Evolutionary conservation across 2,797 vertebrate species (phyloP).

Genomic region (Phataginus tetradactyla): DNA sequence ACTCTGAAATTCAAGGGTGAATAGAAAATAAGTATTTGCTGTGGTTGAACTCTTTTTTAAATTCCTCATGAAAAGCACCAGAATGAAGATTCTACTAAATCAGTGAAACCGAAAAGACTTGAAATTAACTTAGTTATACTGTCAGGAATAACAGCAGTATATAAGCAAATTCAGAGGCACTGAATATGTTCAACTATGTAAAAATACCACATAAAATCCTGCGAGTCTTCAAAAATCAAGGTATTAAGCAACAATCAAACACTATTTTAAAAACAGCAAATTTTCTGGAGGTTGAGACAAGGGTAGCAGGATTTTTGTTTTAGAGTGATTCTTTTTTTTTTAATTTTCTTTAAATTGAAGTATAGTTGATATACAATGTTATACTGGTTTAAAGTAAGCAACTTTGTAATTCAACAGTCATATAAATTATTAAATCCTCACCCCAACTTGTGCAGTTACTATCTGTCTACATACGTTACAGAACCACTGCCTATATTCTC

Average conservation of each 20-base stretch:
- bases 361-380: no score
- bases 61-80: neutral
- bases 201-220: neutral
- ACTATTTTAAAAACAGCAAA: neutral
- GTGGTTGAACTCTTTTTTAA: neutral
- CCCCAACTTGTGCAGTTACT: no score
- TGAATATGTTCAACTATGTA: neutral
- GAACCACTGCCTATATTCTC: no score
- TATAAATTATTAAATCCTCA: no score
- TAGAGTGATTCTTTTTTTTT: neutral
- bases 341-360: no score
- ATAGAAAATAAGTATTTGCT: neutral
- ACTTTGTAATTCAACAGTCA: no score
- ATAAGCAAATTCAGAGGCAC: neutral
- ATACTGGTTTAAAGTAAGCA: no score
- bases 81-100: neutral
- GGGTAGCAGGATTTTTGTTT: neutral
- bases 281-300: neutral
- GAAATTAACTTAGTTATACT: neutral
- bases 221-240: neutral
- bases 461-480: no score
- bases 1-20: neutral
- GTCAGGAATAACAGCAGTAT: neutral
- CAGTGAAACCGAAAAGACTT: neutral
- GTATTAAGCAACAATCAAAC: neutral